These are phyloP conservation scores for Heliconius ismenius DNA, from an alignment of 2,888 invertebrate genomes.

Conservation along the genomic window DNA sequence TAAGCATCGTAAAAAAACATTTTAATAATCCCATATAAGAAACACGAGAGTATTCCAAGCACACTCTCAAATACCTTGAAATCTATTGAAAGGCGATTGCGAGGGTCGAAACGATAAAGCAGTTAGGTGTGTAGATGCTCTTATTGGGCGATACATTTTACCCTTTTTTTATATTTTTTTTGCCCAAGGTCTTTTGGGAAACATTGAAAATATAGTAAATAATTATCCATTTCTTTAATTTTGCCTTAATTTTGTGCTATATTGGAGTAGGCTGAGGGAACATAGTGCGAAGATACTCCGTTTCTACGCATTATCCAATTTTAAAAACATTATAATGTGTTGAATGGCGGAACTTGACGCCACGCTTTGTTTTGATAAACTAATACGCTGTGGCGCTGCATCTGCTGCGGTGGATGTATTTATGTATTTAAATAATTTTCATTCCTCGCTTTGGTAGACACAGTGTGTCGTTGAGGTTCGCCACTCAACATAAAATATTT, in stretches of 20 bases:
- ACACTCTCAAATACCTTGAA: slow-evolving; percentile 25
- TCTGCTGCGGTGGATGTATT: too few species aligned
- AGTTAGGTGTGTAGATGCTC: slow-evolving; percentile 27
- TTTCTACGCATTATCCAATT: neutral
- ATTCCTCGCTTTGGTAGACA: neutral
- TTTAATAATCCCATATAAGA: slow-evolving; percentile 8
- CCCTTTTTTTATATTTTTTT: neutral
- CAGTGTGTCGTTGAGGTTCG: neutral
- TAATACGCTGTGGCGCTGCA: too few species aligned
- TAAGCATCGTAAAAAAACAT: neutral
- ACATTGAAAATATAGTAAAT: too few species aligned
- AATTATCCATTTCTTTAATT: too few species aligned
- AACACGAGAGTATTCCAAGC: slow-evolving; percentile 9
- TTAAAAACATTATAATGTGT: neutral
- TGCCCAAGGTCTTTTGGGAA: neutral
- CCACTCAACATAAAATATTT: neutral
- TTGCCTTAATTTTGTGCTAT: neutral
- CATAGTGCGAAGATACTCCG: neutral
- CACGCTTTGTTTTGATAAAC: neutral
- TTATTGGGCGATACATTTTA: slow-evolving; percentile 37
- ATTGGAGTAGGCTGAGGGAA: neutral
- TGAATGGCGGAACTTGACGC: neutral
- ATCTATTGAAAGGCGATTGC: slow-evolving; percentile 35
- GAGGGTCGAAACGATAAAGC: slow-evolving; percentile 37
- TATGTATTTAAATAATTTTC: neutral